phyloP scores from a whole-genome alignment of 1,140 invertebrate genomes.

The Drosophila gunungcola region DNA sequence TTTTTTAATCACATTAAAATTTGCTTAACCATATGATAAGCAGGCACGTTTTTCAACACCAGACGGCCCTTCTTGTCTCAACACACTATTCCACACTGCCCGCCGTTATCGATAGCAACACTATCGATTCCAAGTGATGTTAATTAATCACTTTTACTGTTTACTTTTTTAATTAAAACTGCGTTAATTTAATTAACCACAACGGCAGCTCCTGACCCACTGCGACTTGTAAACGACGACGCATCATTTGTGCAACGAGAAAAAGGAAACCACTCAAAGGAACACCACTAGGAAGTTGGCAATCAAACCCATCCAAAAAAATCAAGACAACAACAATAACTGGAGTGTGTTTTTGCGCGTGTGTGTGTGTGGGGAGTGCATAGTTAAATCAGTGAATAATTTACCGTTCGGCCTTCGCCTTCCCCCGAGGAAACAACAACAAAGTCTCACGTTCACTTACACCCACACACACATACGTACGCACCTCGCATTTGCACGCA shows the following conservation, averaged over 20 bases:
- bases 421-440: conserved; percentile 33
- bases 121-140: conserved; percentile 26
- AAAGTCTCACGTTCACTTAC: conserved; percentile 27
- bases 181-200: conserved; percentile 52
- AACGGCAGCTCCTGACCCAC: conserved; percentile 11
- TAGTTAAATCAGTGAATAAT: conserved; percentile 47
- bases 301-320: conserved; percentile 1
- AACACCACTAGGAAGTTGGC: conserved; percentile 6
- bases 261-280: background rate
- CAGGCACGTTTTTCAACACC: background rate
- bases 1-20: background rate
- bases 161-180: conserved; percentile 60
- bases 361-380: conserved; percentile 30
- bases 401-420: conserved; percentile 49
- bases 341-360: conserved; percentile 9
- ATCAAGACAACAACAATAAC: conserved; percentile 28
- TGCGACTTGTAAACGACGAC: conserved; percentile 7
- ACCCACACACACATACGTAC: conserved; percentile 29
- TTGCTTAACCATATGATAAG: background rate
- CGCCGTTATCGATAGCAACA: conserved; percentile 6
- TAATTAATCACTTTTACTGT: conserved; percentile 62
- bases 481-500: conserved; percentile 18
- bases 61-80: background rate
- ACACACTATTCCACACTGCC: conserved; percentile 5
- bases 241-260: conserved; percentile 2